Evolutionary conservation across 2,797 vertebrate genomes (phyloP).

Genomic region (Gastrophryne carolinensis): DNA sequence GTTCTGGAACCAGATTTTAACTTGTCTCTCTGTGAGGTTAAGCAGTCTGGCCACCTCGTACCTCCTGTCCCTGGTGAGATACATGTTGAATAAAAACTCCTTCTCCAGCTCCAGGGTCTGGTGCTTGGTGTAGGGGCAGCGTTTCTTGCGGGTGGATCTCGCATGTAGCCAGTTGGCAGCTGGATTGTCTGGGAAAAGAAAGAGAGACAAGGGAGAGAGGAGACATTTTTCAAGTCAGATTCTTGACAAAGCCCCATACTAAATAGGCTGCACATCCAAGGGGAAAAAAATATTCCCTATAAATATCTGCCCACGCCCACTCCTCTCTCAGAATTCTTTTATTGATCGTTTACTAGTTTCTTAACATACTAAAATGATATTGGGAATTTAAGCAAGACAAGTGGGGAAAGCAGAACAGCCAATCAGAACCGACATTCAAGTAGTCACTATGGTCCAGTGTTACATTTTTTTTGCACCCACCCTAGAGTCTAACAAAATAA

Average conservation of each 20-base stretch:
- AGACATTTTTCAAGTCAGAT: conserved; percentile 21
- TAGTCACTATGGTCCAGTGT: no score
- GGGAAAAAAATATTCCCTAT: neutral
- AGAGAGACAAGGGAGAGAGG: conserved; percentile 57
- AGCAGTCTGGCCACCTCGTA: conserved; percentile 92
- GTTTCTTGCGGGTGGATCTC: conserved; percentile 93
- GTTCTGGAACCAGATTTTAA: conserved; percentile 99
- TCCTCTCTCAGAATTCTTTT: neutral
- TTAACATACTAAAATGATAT: no score
- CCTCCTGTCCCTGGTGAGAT: conserved; percentile 95
- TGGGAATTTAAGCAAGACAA: no score
- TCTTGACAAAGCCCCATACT: neutral
- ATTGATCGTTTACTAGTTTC: no score
- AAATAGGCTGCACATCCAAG: neutral
- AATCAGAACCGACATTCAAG: no score
- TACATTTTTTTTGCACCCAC: no score
- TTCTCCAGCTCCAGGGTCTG: conserved; percentile 97
- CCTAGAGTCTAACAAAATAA: no score
- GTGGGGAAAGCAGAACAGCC: no score
- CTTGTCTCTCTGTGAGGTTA: conserved; percentile 95
- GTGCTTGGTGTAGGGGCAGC: conserved; percentile 93
- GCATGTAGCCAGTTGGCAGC: conserved; percentile 96
- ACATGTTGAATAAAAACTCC: conserved; percentile 98
- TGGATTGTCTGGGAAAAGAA: conserved; percentile 80
- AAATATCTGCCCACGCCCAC: conserved; percentile 35